Conservation (phyloP, 2,888 invertebrate genomes). For the Nowickia ferox region DNA sequence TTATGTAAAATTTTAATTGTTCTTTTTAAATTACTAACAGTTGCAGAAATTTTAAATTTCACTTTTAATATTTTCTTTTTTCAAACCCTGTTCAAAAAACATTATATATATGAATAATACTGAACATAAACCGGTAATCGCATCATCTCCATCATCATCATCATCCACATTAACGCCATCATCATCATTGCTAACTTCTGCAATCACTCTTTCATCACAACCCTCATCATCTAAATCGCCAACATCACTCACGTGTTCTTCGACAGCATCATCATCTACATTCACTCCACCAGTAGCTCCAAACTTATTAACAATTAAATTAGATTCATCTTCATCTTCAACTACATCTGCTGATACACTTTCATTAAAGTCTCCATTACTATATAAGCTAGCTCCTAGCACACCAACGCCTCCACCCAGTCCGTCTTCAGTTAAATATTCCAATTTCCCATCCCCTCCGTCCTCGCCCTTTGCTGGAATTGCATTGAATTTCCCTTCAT, state of each 20-base stretch:
- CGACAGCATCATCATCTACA: slow-evolving; percentile 61
- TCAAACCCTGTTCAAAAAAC: slow-evolving; percentile 60
- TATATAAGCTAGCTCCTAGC: slow-evolving; percentile 10
- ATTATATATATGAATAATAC: slow-evolving; percentile 78
- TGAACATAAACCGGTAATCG: slow-evolving; percentile 74
- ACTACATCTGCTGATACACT: slow-evolving; percentile 35
- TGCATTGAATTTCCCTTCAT: slow-evolving; percentile 63
- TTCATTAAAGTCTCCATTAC: slow-evolving; percentile 52
- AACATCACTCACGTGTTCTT: slow-evolving; percentile 5
- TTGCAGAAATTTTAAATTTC: slow-evolving; percentile 51
- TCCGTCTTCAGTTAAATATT: slow-evolving; percentile 59
- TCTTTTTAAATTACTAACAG: slow-evolving; percentile 43
- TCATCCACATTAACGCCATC: slow-evolving; percentile 64
- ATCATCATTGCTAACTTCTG: slow-evolving; percentile 67
- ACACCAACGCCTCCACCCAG: slow-evolving; percentile 69
- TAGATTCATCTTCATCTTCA: slow-evolving; percentile 53
- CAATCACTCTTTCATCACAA: slow-evolving; percentile 20
- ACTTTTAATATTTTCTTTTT: slow-evolving; percentile 60
- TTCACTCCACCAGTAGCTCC: slow-evolving; percentile 15
- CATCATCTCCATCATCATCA: slow-evolving; percentile 73
- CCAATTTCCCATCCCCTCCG: slow-evolving; percentile 62
- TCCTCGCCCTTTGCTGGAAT: slow-evolving; percentile 64
- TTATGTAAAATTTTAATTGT: slow-evolving; percentile 7
- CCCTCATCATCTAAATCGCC: slow-evolving; percentile 66
- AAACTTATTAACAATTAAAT: slow-evolving; percentile 18